Base-by-base conservation (phyloP, 2,888 invertebrate genomes). In the Dendrolimus houi region DNA sequence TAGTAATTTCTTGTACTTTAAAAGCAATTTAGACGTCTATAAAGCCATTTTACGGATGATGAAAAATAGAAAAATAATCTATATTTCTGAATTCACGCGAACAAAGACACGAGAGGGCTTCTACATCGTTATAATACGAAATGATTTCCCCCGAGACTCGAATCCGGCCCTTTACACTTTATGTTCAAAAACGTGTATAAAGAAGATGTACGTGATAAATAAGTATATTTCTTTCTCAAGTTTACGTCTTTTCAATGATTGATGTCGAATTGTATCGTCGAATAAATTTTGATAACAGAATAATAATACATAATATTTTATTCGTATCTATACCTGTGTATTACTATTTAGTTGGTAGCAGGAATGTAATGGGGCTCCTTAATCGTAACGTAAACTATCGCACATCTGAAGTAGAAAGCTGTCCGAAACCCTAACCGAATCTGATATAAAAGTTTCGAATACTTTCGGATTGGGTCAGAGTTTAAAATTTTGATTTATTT, bases 61-160 rank as follows among this genome's bases (percentile, higher is more conserved):
- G 47, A 47, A 47, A 47, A 10, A 42, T 42, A 10, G 10, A 42
- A 42, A 47, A 47, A 47, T 47, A 47, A 29, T 29, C 29, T 12
- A 12, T 47, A 9, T 29, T 47, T 47, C 47, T 47, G 12, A 47
- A 47, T 47, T 47, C 47, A 47, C 29, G 52, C 59, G 60, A 68
- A 74, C 69, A 75, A 74, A 67, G 67, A 64, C 57, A 59, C 61
- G 60, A 52, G 59, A 61, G 58, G 58, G 56, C 55, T 29, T 29
- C 6, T 52, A 57, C 59, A 63, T 72, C 71, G 68, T 74, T 72
- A 75, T 74, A 69, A 74, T 69, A 63, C 63, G 65, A 64, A 65
- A 64, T 75, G 72, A 81, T 79, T 78, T 79, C 79, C 75, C 79
- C 42, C 0, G 74, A 69, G 79, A 60, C 40, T 17, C 14, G 57